Percentiles rank a stretch among this genome's conserved stretches.
Conservation (phyloP, 2,797 vertebrate species). For the Rhinogobio ventralis region DNA sequence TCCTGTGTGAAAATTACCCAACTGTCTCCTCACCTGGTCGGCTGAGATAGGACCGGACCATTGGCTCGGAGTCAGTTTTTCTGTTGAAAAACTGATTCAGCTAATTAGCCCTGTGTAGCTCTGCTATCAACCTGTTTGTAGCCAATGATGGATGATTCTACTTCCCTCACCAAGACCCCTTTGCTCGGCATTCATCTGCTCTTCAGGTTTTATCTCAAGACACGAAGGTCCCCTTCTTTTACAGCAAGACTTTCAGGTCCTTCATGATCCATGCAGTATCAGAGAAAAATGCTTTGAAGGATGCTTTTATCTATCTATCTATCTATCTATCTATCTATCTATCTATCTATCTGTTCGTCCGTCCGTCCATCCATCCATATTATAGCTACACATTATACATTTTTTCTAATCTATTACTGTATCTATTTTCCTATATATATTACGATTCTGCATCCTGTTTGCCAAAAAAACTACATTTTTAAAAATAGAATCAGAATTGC, state of each 20-base stretch:
- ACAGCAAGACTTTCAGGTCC: background rate
- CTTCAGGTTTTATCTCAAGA: constrained; percentile 20
- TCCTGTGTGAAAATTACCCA: constrained; percentile 22
- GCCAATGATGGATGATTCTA: constrained; percentile 40
- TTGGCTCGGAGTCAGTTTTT: constrained; percentile 34
- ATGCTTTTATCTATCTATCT: no score
- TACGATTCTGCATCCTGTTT: background rate
- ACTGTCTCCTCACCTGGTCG: constrained; percentile 27
- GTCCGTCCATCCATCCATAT: background rate
- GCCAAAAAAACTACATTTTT: no score
- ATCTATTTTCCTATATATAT: background rate
- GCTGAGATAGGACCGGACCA: constrained; percentile 32
- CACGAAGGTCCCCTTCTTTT: constrained; percentile 6
- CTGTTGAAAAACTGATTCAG: constrained; percentile 44
- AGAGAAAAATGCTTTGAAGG: background rate
- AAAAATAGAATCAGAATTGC: background rate
- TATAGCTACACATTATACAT: background rate
- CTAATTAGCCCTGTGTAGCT: constrained; percentile 40
- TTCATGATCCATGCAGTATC: background rate
- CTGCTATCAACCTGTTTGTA: constrained; percentile 36
- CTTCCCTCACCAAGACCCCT: background rate
- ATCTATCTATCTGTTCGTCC: no score
- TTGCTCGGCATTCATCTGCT: background rate
- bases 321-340: no score
- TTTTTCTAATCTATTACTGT: background rate